Conservation (phyloP, 2,797 vertebrate species). For the Onychomys arenicola region DNA sequence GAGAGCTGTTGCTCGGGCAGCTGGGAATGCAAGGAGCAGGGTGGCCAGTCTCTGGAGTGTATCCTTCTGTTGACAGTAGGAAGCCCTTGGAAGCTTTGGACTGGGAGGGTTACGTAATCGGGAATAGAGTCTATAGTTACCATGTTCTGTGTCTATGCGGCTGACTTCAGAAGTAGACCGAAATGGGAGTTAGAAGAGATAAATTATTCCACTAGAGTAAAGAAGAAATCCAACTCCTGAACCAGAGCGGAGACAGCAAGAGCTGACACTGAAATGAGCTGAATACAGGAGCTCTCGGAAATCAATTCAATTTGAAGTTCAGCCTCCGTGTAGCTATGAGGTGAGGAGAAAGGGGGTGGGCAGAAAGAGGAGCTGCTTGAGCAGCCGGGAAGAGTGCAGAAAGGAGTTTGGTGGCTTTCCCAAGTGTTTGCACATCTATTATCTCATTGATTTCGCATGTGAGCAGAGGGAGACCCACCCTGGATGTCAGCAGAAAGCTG, state of each 20-base stretch:
- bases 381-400: not conserved
- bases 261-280: not conserved
- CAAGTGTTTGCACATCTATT: slow-evolving; percentile 61
- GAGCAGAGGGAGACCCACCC: slow-evolving; percentile 63
- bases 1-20: not conserved
- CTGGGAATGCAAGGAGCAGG: not conserved
- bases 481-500: slow-evolving; percentile 53
- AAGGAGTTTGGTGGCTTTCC: not conserved
- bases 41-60: not conserved
- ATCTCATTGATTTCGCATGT: slow-evolving; percentile 71
- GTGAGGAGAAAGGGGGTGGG: not conserved
- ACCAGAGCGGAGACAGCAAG: not conserved
- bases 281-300: not conserved
- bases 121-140: not conserved
- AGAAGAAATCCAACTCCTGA: not conserved
- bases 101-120: not conserved
- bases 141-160: too few relatives aligned
- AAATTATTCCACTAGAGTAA: not conserved
- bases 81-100: not conserved
- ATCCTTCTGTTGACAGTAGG: not conserved
- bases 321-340: accelerated
- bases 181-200: not conserved
- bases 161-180: not conserved
- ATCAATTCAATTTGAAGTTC: not conserved
- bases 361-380: not conserved